These are phyloP conservation scores for Sinosuthora webbiana DNA, from an alignment of 2,113 vertebrate genomes.

Conservation along the genomic window DNA sequence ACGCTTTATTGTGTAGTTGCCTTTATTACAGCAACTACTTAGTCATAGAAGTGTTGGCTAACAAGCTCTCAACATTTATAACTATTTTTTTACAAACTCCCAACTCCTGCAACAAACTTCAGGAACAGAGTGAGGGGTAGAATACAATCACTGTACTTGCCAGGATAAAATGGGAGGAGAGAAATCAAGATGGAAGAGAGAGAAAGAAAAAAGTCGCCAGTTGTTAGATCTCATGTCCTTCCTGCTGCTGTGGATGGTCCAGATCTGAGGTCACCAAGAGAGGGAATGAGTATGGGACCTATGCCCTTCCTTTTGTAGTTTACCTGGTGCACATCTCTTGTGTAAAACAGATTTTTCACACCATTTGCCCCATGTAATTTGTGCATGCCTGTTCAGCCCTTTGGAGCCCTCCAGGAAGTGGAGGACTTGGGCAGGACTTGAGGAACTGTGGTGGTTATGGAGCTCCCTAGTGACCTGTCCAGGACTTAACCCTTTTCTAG, in stretches of 20 bases:
- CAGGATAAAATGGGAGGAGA: background rate
- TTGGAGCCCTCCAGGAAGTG: background rate
- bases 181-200: background rate
- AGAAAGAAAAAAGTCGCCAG: background rate
- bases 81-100: background rate
- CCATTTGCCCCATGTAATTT: background rate
- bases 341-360: background rate
- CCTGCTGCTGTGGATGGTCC: accelerated
- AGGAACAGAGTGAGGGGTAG: background rate
- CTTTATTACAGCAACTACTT: background rate
- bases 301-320: background rate
- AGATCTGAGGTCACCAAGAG: background rate
- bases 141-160: background rate
- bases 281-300: background rate
- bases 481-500: background rate
- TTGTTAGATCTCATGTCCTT: background rate
- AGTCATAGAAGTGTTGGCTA: background rate
- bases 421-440: background rate
- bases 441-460: background rate
- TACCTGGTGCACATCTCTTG: background rate
- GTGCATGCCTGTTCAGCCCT: accelerated
- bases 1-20: background rate
- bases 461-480: background rate
- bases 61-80: background rate
- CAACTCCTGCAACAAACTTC: background rate